Percentiles rank a stretch among this genome's conserved stretches.
phyloP scores from a whole-genome alignment of 2,888 invertebrate species.

The Polydesmus complanatus region DNA sequence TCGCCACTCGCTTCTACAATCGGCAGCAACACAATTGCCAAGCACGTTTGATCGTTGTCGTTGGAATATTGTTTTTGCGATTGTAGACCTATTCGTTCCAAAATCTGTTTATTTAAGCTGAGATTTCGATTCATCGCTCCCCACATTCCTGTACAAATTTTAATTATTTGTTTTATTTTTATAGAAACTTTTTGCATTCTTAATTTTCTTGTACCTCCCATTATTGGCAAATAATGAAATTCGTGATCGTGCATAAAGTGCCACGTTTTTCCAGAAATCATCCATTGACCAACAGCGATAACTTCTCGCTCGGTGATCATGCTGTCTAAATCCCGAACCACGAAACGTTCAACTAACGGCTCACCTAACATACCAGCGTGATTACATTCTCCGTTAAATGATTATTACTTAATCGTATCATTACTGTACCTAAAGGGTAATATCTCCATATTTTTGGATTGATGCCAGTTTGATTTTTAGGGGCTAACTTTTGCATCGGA shows the following conservation, averaged over 20 bases:
- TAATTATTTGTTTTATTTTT: too few relatives aligned
- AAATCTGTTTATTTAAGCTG: too few relatives aligned
- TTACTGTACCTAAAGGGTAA: constrained; percentile 6
- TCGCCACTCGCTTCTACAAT: background rate
- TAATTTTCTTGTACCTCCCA: constrained; percentile 4
- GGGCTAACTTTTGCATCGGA: constrained; percentile 10
- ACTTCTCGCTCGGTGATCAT: constrained; percentile 18
- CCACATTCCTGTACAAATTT: background rate
- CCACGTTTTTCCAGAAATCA: constrained; percentile 17
- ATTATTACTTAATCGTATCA: too few relatives aligned
- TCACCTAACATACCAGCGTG: too few relatives aligned
- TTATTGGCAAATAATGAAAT: constrained; percentile 9
- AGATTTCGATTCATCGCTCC: background rate
- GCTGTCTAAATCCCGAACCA: constrained; percentile 22
- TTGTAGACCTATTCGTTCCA: too few relatives aligned
- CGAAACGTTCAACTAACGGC: constrained; percentile 20
- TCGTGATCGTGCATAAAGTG: constrained; percentile 22
- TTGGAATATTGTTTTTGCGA: too few relatives aligned
- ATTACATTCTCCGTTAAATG: too few relatives aligned
- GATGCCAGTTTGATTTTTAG: background rate
- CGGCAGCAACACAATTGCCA: background rate
- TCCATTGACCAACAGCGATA: constrained; percentile 21
- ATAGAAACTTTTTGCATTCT: background rate
- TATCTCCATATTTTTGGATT: constrained; percentile 5
- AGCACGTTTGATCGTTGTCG: background rate